A percentile compares a stretch with the other conserved stretches of the same genome.
Evolutionary conservation across 2,888 invertebrate species (phyloP).

Genomic region (Chloromyia formosa): DNA sequence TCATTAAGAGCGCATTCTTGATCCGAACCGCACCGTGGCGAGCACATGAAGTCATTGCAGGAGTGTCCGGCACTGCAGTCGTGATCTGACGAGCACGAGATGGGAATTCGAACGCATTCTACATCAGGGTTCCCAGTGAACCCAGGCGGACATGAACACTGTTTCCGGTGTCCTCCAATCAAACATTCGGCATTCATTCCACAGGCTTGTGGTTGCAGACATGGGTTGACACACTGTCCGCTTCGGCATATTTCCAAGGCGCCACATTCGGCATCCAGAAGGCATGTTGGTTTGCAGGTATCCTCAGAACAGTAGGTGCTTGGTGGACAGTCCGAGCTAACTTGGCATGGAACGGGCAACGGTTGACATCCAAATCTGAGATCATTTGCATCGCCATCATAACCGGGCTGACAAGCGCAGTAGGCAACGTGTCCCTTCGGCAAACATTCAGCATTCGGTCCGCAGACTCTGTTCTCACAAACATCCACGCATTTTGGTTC

Average conservation of each 20-base stretch:
- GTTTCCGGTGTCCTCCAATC: constrained; percentile 76
- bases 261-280: constrained; percentile 81
- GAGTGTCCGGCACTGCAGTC: constrained; percentile 78
- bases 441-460: constrained; percentile 84
- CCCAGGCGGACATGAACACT: constrained; percentile 83
- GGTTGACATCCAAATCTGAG: constrained; percentile 77
- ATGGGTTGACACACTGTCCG: constrained; percentile 85
- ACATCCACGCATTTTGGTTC: constrained; percentile 84
- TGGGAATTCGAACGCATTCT: constrained; percentile 88
- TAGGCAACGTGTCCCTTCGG: constrained; percentile 78
- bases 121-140: constrained; percentile 86
- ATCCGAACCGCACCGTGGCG: constrained; percentile 78
- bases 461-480: constrained; percentile 81
- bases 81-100: constrained; percentile 74
- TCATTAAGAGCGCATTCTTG: constrained; percentile 90
- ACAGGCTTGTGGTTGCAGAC: constrained; percentile 78
- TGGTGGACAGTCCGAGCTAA: constrained; percentile 77
- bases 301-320: constrained; percentile 85
- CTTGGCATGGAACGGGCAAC: constrained; percentile 75
- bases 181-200: constrained; percentile 85
- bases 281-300: constrained; percentile 82
- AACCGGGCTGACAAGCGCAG: constrained; percentile 82
- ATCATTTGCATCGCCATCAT: constrained; percentile 79
- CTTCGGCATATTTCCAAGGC: constrained; percentile 80
- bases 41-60: constrained; percentile 84